Evolutionary conservation across 64 coral and sea anemone species (phyloP).

Genomic region (Dendrophyllia cribrosa): DNA sequence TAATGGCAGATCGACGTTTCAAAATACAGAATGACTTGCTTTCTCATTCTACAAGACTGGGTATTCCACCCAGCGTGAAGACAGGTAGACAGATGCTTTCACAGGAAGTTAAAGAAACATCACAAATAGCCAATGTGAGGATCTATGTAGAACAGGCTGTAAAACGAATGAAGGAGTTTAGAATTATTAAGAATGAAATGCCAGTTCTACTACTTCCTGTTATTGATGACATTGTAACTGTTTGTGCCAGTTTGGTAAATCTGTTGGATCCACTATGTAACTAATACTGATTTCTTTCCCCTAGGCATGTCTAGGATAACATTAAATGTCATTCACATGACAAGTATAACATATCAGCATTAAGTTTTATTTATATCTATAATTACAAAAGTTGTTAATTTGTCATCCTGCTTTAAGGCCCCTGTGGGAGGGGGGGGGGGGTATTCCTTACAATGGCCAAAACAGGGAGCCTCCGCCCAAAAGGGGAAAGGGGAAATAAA

Average conservation of each 20-base stretch:
- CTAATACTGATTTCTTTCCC: neutral
- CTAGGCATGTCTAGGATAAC: neutral
- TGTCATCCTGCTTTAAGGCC: neutral
- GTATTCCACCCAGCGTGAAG: constrained; percentile 13
- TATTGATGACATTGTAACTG: constrained; percentile 37
- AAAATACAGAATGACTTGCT: constrained; percentile 38
- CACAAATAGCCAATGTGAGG: constrained; percentile 33
- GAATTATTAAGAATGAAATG: constrained; percentile 33
- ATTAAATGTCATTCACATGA: neutral
- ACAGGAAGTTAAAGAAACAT: no score
- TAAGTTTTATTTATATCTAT: no score
- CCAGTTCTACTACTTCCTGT: constrained; percentile 6
- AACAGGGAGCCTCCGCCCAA: neutral
- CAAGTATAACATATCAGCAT: no score
- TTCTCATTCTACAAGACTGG: constrained; percentile 15
- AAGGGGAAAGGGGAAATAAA: neutral
- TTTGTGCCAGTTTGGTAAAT: constrained; percentile 37
- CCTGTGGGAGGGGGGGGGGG: neutral
- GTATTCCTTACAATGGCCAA: neutral
- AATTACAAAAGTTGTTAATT: neutral
- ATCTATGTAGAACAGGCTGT: constrained; percentile 47
- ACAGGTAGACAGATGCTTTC: constrained; percentile 8
- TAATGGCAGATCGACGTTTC: constrained; percentile 54
- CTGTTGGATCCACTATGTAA: constrained; percentile 27
- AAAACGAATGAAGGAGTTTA: constrained; percentile 37